Percentiles rank a stretch among this genome's conserved stretches.
These are phyloP conservation scores for Alosa alosa DNA, from an alignment of 2,113 vertebrate species.

Conservation along the genomic window DNA sequence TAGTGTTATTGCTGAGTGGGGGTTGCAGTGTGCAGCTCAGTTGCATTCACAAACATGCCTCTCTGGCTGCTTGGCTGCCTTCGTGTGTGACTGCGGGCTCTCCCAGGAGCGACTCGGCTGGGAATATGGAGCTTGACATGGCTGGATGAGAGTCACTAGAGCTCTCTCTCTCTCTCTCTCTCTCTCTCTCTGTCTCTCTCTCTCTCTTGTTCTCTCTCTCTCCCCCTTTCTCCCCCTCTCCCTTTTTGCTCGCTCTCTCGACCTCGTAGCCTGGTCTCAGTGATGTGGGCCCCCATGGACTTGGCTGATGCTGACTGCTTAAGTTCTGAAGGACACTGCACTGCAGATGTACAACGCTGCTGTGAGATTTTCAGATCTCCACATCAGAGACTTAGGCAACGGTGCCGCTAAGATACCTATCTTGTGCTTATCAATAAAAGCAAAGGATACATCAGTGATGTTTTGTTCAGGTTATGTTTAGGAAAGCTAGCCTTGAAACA, in stretches of 20 bases:
- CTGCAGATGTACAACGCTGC: conserved; percentile 44
- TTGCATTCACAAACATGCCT: conserved; percentile 39
- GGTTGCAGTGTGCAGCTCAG: conserved; percentile 21
- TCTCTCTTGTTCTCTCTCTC: conserved; percentile 1
- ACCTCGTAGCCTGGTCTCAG: conserved; percentile 18
- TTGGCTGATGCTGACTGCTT: conserved; percentile 48
- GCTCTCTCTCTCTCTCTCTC: neutral
- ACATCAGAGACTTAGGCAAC: neutral
- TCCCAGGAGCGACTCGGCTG: neutral
- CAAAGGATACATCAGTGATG: neutral
- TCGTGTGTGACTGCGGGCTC: neutral
- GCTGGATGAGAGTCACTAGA: neutral
- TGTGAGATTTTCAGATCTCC: conserved; percentile 45
- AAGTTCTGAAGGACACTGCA: conserved; percentile 43
- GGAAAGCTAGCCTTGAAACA: neutral
- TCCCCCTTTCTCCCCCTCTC: neutral
- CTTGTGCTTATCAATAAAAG: neutral
- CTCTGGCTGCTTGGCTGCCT: conserved; percentile 23
- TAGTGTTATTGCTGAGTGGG: conserved; percentile 13
- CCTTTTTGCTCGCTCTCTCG: neutral
- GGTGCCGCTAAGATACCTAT: neutral
- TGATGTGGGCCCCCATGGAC: conserved; percentile 46
- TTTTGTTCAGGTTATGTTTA: neutral
- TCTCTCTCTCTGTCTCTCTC: neutral
- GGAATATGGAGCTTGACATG: conserved; percentile 5